Evolutionary conservation across 2,888 invertebrate species (phyloP).

Genomic region (Trissolcus brochymenae): DNA sequence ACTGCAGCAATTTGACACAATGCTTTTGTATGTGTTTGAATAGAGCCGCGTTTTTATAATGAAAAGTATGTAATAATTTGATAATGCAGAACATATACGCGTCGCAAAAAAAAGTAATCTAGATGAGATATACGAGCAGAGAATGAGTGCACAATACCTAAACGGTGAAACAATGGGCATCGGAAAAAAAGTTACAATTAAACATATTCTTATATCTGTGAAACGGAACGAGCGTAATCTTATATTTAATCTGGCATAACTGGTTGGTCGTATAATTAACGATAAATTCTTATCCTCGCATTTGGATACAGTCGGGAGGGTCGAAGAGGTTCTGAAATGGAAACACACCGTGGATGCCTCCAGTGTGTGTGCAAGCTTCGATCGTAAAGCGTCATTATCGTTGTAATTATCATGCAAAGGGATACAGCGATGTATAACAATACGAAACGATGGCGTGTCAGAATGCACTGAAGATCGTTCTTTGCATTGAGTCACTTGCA

Average conservation of each 20-base stretch:
- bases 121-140: too few relatives aligned
- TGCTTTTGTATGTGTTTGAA: neutral
- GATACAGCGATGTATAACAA: conserved; percentile 66
- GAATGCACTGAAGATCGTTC: conserved; percentile 73
- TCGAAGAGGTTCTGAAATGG: conserved; percentile 46
- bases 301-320: conserved; percentile 47
- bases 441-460: conserved; percentile 72
- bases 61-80: too few relatives aligned
- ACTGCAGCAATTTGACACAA: neutral
- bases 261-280: conserved; percentile 48
- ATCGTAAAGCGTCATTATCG: conserved; percentile 73
- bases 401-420: conserved; percentile 75
- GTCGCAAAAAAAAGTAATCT: too few relatives aligned
- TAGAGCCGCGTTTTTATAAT: conserved; percentile 16
- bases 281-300: conserved; percentile 56
- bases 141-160: neutral
- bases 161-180: conserved; percentile 6
- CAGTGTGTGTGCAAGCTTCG: conserved; percentile 62
- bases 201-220: conserved; percentile 14
- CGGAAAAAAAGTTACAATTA: conserved; percentile 14
- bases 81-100: too few relatives aligned
- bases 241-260: conserved; percentile 44
- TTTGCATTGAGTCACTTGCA: conserved; percentile 67
- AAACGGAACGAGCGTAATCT: conserved; percentile 25
- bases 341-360: conserved; percentile 43